Percentiles rank a stretch among this genome's conserved stretches.
Conservation (phyloP, 2,888 invertebrate species). For the Ceraclea dissimilis region DNA sequence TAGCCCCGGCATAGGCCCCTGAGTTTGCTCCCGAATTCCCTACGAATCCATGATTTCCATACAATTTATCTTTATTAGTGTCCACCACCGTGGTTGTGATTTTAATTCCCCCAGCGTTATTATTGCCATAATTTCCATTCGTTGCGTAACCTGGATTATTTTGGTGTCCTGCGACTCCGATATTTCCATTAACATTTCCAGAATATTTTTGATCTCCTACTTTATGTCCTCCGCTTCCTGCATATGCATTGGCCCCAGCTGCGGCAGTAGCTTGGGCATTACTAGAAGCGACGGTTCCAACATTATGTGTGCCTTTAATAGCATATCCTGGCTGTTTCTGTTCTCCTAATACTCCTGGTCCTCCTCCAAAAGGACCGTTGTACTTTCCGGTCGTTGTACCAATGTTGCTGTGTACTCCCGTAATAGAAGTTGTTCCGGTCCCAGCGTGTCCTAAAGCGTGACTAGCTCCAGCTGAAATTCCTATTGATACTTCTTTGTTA, state of each 20-base stretch:
- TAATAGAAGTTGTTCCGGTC: neutral
- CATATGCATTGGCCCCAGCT: no score
- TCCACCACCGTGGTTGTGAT: no score
- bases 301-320: slow-evolving; percentile 8
- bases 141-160: no score
- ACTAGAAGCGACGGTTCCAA: neutral
- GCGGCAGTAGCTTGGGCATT: no score
- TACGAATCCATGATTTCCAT: slow-evolving; percentile 15
- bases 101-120: no score
- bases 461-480: no score
- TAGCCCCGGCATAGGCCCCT: slow-evolving; percentile 3
- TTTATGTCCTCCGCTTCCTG: no score
- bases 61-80: no score
- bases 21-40: slow-evolving; percentile 20
- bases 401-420: neutral
- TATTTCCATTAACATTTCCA: neutral
- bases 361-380: slow-evolving; percentile 33
- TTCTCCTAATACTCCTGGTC: slow-evolving; percentile 31
- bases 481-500: neutral
- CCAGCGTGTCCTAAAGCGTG: no score
- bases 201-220: neutral
- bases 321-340: slow-evolving; percentile 23
- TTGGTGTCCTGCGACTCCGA: neutral
- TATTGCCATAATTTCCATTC: no score
- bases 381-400: slow-evolving; percentile 25